These are phyloP conservation scores for Caenorhabditis remanei DNA, from an alignment of 1,140 invertebrate species.

Conservation along the genomic window DNA sequence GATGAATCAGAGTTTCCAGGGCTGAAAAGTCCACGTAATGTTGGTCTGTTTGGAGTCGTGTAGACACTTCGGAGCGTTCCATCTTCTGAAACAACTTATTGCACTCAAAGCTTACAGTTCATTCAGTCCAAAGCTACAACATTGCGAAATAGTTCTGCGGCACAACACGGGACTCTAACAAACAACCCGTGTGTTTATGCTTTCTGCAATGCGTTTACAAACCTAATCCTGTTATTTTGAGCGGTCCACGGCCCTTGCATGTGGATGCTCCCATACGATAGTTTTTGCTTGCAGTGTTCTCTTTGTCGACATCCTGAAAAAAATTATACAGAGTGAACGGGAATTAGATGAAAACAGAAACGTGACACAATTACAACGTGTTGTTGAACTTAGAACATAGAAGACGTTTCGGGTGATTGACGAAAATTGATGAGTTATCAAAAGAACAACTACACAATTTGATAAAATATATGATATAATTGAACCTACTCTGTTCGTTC, in stretches of 20 bases:
- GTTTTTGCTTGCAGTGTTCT: slow-evolving; percentile 7
- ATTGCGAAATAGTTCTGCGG: background rate
- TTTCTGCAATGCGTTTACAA: background rate
- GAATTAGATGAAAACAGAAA: background rate
- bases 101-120: too few species aligned
- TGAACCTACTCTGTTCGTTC: background rate
- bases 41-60: slow-evolving; percentile 59
- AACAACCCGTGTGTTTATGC: background rate
- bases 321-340: background rate
- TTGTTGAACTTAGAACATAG: too few species aligned
- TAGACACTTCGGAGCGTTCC: slow-evolving; percentile 60
- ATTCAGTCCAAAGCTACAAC: background rate
- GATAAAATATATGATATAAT: too few species aligned
- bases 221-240: slow-evolving; percentile 50
- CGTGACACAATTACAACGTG: too few species aligned
- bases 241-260: slow-evolving; percentile 37
- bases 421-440: too few species aligned
- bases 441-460: too few species aligned
- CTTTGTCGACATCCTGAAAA: slow-evolving; percentile 49
- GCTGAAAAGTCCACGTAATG: slow-evolving; percentile 51
- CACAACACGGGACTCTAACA: background rate
- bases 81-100: slow-evolving; percentile 53
- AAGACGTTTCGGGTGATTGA: too few species aligned
- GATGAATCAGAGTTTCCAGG: slow-evolving; percentile 14
- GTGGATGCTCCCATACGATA: slow-evolving; percentile 36